Evolutionary conservation across 2,888 invertebrate genomes (phyloP).

Genomic region (Temnothorax ravouxi): DNA sequence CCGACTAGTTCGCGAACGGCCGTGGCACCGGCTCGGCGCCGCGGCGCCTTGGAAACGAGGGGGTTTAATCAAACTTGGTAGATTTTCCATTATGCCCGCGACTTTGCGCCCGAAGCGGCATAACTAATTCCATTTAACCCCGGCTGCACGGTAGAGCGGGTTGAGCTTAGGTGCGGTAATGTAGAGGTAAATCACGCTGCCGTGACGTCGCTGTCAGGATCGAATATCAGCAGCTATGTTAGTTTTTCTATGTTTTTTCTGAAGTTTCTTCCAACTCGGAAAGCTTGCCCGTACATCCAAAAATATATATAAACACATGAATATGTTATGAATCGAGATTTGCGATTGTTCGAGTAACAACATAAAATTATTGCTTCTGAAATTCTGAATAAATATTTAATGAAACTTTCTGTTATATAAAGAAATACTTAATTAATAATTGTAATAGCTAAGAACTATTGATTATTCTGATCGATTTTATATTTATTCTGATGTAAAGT

Average conservation of each 20-base stretch:
- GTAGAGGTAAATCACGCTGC: conserved; percentile 61
- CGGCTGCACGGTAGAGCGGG: conserved; percentile 25
- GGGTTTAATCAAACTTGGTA: conserved; percentile 81
- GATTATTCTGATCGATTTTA: neutral
- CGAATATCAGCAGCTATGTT: conserved; percentile 53
- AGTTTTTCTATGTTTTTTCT: conserved; percentile 32
- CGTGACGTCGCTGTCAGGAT: conserved; percentile 49
- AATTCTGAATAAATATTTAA: neutral
- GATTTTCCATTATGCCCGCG: conserved; percentile 82
- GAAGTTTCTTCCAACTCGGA: neutral
- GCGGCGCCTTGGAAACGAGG: conserved; percentile 54
- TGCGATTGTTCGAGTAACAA: neutral
- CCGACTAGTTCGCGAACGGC: conserved; percentile 54
- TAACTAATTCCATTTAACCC: conserved; percentile 79
- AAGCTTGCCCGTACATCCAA: neutral
- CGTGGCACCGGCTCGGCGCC: neutral
- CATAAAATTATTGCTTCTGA: conserved; percentile 8
- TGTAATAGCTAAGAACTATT: neutral
- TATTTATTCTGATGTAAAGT: neutral
- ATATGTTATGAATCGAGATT: neutral
- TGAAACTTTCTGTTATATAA: neutral
- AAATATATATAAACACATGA: neutral
- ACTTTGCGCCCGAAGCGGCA: conserved; percentile 76
- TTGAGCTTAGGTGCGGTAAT: conserved; percentile 53
- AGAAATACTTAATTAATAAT: neutral